These are phyloP conservation scores for Drosophila lacertosa DNA, from an alignment of 1,140 invertebrate genomes.

Conservation along the genomic window DNA sequence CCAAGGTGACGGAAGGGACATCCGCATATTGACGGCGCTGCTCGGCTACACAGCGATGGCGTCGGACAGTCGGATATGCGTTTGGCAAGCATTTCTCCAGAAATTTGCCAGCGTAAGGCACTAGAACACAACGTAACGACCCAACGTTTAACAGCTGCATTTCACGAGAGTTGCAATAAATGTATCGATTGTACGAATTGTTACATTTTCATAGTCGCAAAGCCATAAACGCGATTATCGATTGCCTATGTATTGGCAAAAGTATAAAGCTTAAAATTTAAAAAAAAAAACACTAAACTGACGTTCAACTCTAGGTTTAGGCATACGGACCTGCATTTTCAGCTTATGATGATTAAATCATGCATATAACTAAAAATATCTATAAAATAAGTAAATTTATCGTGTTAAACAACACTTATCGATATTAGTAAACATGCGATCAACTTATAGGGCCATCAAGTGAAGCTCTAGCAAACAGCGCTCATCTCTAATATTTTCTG, in stretches of 20 bases:
- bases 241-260: background rate
- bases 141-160: conserved; percentile 38
- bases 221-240: too few relatives aligned
- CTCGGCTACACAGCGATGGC: background rate
- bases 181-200: conserved; percentile 17
- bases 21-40: conserved; percentile 17
- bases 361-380: background rate
- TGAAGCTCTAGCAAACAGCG: background rate
- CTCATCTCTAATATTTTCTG: conserved; percentile 43
- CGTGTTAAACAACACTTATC: background rate
- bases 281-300: background rate
- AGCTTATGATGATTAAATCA: too few relatives aligned
- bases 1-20: conserved; percentile 39
- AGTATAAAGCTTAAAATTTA: background rate
- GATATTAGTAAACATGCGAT: conserved; percentile 4
- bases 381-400: background rate
- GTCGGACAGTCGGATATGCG: background rate
- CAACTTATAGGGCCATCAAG: conserved; percentile 1
- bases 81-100: background rate
- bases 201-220: background rate
- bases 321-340: too few relatives aligned
- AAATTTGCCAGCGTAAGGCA: conserved; percentile 4
- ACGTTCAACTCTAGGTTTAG: background rate
- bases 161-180: conserved; percentile 24
- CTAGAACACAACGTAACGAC: conserved; percentile 40